Evolutionary conservation across 1,140 invertebrate species (phyloP), one percentile per base, ranked within the genome.

Genomic region (Megalopta genalis): DNA sequence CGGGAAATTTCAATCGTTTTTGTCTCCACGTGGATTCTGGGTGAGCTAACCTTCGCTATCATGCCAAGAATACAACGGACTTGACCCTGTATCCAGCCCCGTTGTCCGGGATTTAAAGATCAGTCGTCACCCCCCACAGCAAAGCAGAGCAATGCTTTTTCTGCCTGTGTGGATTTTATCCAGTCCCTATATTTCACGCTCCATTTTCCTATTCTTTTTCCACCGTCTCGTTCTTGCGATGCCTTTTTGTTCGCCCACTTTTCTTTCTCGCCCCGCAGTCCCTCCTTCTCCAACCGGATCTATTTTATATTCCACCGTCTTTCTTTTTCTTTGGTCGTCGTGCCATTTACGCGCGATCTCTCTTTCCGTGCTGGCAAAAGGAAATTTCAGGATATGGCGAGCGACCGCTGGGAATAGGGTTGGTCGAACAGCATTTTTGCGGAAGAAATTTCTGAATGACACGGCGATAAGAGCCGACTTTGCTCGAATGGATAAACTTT

Each of bases 41-140:
- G 72, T 81, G 79, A 82, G 67, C 72, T 7, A n/a, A 23, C n/a
- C 67, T 77, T 62, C 68, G 21, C 67, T 83, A 59, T 16, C 70
- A 57, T 42, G 12, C 2, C 37, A 39, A 25, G 37, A 68, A 68
- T 32, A 57, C 39, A 49, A 49, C 65, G 12, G 49, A 16, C 21
- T 49, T 46, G 39, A 21, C 54, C n/a, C n/a, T 57, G 54, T n/a
- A 9, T 2, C 54, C 54, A 57, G 2, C n/a, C 54, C 18, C n/a
- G 6, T 2, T n/a, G 18, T 46, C 12, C 25, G 5, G 2, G 66
- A 69, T 69, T 69, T 62, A 69, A 49, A 62, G 65, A 77, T 69
- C 32, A 77, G 25, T 60, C 65, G 64, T 23, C 21, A n/a, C 39
- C 21, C 54, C 16, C 23, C 25, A 37, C 39, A 63, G 62, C 12